Conservation (phyloP, 2,888 invertebrate species). For the Hemaris fuciformis region DNA sequence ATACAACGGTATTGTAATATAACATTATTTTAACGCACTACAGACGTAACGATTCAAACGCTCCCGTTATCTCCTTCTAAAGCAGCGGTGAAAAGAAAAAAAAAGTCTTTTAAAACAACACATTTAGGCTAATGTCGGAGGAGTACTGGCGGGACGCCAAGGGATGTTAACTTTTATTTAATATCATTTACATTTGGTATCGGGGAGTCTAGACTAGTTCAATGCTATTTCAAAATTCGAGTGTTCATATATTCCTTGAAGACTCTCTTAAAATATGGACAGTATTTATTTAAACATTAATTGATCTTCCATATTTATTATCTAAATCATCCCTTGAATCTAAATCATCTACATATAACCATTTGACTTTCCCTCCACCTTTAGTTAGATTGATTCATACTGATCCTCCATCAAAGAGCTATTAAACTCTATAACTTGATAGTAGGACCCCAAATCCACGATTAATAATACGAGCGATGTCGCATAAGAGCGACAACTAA, state of each 20-base stretch:
- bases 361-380: no score
- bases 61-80: conserved; percentile 75
- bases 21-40: conserved; percentile 54
- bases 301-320: no score
- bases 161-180: neutral
- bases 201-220: neutral
- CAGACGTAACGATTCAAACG: conserved; percentile 65
- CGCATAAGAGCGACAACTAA: conserved; percentile 51
- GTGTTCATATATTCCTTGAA: neutral
- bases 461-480: neutral
- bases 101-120: conserved; percentile 16
- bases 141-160: neutral
- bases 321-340: no score
- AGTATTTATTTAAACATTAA: no score
- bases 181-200: neutral
- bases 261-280: neutral
- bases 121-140: conserved; percentile 29
- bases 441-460: neutral
- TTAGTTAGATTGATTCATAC: neutral
- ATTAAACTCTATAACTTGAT: neutral
- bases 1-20: conserved; percentile 61
- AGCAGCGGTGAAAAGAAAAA: conserved; percentile 75
- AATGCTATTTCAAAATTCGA: neutral
- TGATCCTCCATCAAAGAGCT: neutral
- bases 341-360: neutral